Conservation (phyloP, 2,113 vertebrate species). For the Nannospalax galili region DNA sequence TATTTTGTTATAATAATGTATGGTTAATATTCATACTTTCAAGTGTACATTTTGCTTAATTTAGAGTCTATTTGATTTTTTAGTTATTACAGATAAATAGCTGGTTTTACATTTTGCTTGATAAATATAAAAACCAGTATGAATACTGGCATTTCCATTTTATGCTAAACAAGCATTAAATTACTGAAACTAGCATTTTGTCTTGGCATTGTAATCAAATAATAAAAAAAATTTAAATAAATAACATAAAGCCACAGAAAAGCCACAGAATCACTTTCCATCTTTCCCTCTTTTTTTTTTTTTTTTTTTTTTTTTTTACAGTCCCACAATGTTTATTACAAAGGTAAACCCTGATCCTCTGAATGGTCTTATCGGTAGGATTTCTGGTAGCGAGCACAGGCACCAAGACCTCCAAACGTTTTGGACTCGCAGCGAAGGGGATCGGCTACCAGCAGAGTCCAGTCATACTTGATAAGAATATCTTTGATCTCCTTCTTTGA, state of each 20-base stretch:
- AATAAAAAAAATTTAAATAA: background rate
- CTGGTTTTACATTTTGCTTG: slow-evolving; percentile 28
- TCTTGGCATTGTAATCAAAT: background rate
- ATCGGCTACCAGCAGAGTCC: background rate
- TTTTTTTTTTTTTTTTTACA: too few relatives aligned
- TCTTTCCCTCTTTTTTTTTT: too few relatives aligned
- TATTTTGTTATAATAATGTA: background rate
- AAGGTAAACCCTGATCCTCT: background rate
- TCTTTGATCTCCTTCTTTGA: background rate
- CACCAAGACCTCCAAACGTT: background rate
- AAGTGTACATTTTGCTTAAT: background rate
- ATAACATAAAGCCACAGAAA: background rate
- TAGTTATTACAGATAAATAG: background rate
- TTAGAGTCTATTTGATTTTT: background rate
- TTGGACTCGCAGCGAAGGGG: background rate
- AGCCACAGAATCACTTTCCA: background rate
- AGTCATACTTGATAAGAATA: background rate
- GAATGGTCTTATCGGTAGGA: background rate
- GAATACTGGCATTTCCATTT: background rate
- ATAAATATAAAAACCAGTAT: background rate
- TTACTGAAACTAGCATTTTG: background rate
- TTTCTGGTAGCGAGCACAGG: background rate
- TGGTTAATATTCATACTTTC: background rate
- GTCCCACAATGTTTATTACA: background rate
- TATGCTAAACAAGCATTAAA: background rate